Evolutionary conservation across 2,113 vertebrate genomes (phyloP).

Genomic region (Anguilla japonica): DNA sequence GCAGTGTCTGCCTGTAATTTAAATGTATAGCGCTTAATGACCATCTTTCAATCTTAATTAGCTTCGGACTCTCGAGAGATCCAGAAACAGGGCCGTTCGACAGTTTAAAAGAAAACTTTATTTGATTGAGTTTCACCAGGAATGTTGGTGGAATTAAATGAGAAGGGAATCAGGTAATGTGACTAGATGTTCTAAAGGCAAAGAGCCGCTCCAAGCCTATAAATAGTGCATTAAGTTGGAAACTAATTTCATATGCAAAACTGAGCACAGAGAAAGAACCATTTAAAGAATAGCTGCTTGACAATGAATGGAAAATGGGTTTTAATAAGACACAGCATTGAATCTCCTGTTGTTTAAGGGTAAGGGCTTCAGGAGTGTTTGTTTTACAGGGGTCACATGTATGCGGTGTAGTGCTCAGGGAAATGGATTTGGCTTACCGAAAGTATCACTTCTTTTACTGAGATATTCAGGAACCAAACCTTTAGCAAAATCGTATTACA

Average conservation of each 20-base stretch:
- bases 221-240: slow-evolving; percentile 67
- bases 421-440: not conserved
- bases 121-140: slow-evolving; percentile 49
- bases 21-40: slow-evolving; percentile 21
- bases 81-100: slow-evolving; percentile 45
- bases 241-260: slow-evolving; percentile 71
- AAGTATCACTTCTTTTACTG: too few relatives aligned
- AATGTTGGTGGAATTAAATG: slow-evolving; percentile 42
- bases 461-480: too few relatives aligned
- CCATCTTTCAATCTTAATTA: slow-evolving; percentile 38
- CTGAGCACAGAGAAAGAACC: slow-evolving; percentile 61
- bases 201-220: slow-evolving; percentile 55
- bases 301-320: slow-evolving; percentile 55
- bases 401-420: not conserved
- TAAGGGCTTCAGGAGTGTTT: not conserved
- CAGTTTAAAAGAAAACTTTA: slow-evolving; percentile 55
- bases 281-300: slow-evolving; percentile 67
- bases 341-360: not conserved
- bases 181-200: slow-evolving; percentile 63
- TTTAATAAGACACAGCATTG: slow-evolving; percentile 64
- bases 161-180: slow-evolving; percentile 38
- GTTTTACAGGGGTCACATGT: not conserved
- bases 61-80: slow-evolving; percentile 40
- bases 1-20: slow-evolving; percentile 18
- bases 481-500: too few relatives aligned